A percentile compares a stretch with the other conserved stretches of the same genome.
Conservation (phyloP, 92 coral and sea anemone species). For the Hydrozoanthus gracilis region DNA sequence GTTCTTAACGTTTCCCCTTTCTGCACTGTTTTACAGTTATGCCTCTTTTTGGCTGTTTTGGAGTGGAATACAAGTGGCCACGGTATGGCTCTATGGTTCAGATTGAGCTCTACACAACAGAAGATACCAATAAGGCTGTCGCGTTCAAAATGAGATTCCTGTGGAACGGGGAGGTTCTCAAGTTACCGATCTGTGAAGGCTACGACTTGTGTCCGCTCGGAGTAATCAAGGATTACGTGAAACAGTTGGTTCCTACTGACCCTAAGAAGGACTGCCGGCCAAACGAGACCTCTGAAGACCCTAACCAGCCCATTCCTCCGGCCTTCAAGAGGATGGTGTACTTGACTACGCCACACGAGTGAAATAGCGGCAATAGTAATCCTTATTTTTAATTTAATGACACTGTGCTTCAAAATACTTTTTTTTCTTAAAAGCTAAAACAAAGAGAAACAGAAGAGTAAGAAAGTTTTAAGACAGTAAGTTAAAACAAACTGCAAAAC, state of each 20-base stretch:
- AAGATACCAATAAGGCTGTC: not conserved
- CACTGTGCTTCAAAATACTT: no score
- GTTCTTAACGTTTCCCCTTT: no score
- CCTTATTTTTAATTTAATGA: not conserved
- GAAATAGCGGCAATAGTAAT: not conserved
- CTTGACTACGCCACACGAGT: not conserved
- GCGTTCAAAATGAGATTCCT: not conserved
- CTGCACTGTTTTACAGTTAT: not conserved
- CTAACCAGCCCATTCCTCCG: not conserved
- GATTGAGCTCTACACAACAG: not conserved
- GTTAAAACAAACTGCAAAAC: no score
- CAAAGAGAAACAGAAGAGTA: no score
- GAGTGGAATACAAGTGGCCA: not conserved
- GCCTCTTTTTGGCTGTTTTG: not conserved
- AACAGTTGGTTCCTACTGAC: not conserved
- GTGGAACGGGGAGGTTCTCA: not conserved
- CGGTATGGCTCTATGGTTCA: conserved; percentile 6
- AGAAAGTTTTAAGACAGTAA: no score
- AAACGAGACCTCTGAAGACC: not conserved
- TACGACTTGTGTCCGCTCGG: not conserved
- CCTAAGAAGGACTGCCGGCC: conserved; percentile 1
- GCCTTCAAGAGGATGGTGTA: conserved; percentile 1
- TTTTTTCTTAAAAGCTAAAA: no score
- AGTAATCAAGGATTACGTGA: not conserved
- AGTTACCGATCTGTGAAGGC: not conserved